phyloP scores from a whole-genome alignment of 1,140 invertebrate genomes.

The Eriocheir sinensis region DNA sequence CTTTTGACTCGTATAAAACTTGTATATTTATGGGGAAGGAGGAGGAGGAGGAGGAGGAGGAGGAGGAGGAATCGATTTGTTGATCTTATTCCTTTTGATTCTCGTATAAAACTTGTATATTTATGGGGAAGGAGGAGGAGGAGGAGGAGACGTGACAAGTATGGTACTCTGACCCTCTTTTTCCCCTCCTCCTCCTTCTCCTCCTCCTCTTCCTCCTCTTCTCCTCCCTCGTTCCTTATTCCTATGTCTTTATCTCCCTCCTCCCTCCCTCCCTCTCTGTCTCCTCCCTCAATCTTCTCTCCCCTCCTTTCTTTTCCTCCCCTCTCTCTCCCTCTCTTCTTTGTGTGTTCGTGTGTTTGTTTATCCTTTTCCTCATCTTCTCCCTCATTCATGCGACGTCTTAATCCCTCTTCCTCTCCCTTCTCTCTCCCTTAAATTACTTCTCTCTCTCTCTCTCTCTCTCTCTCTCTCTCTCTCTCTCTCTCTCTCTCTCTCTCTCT shows the following conservation, averaged over 20 bases:
- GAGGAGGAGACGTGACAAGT: background rate
- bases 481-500: conserved; percentile 33
- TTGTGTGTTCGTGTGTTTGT: background rate
- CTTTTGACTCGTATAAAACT: too few species aligned
- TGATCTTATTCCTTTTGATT: too few species aligned
- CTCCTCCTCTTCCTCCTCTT: background rate
- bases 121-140: background rate
- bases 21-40: too few species aligned
- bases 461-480: conserved; percentile 35
- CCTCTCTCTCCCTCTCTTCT: background rate
- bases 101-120: background rate
- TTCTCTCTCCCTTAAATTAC: background rate
- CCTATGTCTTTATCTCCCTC: too few species aligned
- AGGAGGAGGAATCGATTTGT: background rate
- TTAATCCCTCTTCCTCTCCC: background rate
- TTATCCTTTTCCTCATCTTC: background rate
- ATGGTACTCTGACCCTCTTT: background rate
- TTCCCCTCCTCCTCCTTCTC: background rate
- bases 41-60: background rate
- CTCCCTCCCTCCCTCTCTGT: too few species aligned
- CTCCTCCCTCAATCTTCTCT: too few species aligned
- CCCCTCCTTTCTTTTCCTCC: too few species aligned
- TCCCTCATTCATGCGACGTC: background rate
- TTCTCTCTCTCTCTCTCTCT: background rate
- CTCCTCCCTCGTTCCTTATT: background rate